Evolutionary conservation across 2,797 vertebrate genomes (phyloP).

Genomic region (Coccyzus lansbergi): DNA sequence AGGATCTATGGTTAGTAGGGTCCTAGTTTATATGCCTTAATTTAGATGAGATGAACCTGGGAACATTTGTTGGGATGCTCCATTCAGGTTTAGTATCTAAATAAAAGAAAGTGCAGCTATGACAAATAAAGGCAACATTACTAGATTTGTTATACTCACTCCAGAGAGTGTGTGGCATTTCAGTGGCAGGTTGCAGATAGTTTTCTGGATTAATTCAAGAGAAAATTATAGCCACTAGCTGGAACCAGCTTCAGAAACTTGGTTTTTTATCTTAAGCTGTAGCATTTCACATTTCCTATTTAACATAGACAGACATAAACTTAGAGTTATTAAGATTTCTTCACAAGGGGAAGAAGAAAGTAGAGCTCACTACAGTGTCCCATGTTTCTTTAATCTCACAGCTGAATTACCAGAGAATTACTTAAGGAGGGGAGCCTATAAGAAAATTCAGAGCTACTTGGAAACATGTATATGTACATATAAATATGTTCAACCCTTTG

Average conservation of each 20-base stretch:
- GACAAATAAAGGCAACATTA: neutral
- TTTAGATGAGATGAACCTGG: neutral
- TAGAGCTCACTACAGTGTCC: neutral
- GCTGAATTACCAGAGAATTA: conserved; percentile 25
- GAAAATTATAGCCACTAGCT: neutral
- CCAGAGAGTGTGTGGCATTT: neutral
- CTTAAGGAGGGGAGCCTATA: neutral
- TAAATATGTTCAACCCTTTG: conserved; percentile 30
- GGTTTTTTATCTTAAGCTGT: neutral
- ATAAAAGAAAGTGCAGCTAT: neutral
- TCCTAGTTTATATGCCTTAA: neutral
- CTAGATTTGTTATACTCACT: neutral
- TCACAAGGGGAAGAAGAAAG: neutral
- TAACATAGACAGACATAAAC: neutral
- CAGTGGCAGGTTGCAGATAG: neutral
- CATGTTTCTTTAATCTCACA: conserved; percentile 56
- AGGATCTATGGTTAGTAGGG: neutral
- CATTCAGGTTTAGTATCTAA: neutral
- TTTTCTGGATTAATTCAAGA: neutral
- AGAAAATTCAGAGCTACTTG: conserved; percentile 6
- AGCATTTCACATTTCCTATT: neutral
- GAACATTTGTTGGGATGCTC: neutral
- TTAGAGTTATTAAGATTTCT: conserved; percentile 16
- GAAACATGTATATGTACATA: neutral
- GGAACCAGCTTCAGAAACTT: neutral